phyloP scores from a whole-genome alignment of 2,888 invertebrate genomes.

The Atherix ibis region DNA sequence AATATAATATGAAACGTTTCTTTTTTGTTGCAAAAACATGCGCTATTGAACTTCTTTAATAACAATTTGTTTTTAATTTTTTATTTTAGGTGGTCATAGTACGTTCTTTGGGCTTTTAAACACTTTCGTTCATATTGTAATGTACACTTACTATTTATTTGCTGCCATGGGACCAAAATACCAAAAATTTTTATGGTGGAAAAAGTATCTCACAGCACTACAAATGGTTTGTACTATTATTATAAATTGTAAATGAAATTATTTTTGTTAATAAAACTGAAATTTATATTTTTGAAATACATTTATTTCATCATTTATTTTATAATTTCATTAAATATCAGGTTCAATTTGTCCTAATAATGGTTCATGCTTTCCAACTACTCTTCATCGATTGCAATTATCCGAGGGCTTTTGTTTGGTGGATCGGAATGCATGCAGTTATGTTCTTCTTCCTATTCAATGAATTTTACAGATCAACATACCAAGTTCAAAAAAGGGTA shows the following conservation, averaged over 20 bases:
- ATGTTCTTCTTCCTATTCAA: constrained; percentile 93
- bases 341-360: constrained; percentile 79
- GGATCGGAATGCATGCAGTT: constrained; percentile 89
- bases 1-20: no score
- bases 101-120: constrained; percentile 91
- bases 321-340: constrained; percentile 22
- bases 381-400: constrained; percentile 84
- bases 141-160: constrained; percentile 88
- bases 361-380: constrained; percentile 85
- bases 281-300: constrained; percentile 1
- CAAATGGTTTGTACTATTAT: constrained; percentile 58
- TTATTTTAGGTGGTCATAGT: constrained; percentile 65
- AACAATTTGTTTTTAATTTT: no score
- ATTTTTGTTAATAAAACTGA: constrained; percentile 1
- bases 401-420: constrained; percentile 86
- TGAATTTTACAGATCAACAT: constrained; percentile 80
- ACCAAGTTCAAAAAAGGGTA: constrained; percentile 33
- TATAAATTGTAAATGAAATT: background rate
- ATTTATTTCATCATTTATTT: constrained; percentile 5
- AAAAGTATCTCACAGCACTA: constrained; percentile 79
- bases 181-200: constrained; percentile 89
- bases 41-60: no score
- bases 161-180: constrained; percentile 78
- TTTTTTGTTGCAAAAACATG: no score
- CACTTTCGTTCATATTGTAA: constrained; percentile 92